Evolutionary conservation across 2,113 vertebrate species (phyloP).

Genomic region (Stigmatopora nigra): DNA sequence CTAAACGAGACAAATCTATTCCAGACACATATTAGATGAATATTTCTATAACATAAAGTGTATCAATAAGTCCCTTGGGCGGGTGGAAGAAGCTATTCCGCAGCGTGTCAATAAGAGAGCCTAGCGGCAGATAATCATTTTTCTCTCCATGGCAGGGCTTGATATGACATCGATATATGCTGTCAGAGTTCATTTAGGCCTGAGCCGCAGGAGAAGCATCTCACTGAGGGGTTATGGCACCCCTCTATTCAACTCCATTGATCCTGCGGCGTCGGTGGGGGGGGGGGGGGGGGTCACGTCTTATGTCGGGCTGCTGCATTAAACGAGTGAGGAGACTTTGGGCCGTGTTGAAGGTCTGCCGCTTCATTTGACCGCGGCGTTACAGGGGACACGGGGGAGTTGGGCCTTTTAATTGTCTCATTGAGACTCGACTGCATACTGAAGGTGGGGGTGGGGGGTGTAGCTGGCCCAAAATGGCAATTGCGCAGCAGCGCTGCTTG

Average conservation of each 20-base stretch:
- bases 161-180: constrained; percentile 89
- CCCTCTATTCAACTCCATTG: constrained; percentile 55
- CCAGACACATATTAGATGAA: constrained; percentile 97
- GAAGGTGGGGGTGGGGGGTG: constrained; percentile 70
- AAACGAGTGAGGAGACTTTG: constrained; percentile 30
- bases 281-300: constrained; percentile 41
- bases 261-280: constrained; percentile 38
- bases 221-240: constrained; percentile 47
- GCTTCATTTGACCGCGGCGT: constrained; percentile 62
- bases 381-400: constrained; percentile 72
- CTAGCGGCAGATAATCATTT: constrained; percentile 87
- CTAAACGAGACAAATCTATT: constrained; percentile 75
- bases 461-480: constrained; percentile 72
- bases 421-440: constrained; percentile 72
- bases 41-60: constrained; percentile 95
- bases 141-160: constrained; percentile 73
- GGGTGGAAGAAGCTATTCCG: constrained; percentile 84
- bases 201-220: constrained; percentile 37
- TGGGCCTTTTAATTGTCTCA: constrained; percentile 76
- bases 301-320: constrained; percentile 28
- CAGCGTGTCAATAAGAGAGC: constrained; percentile 96
- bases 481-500: constrained; percentile 77
- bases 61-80: constrained; percentile 81
- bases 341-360: constrained; percentile 27
- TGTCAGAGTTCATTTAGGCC: constrained; percentile 72